Base-by-base conservation (phyloP, 2,113 vertebrate species). In the Poeciliopsis prolifica region DNA sequence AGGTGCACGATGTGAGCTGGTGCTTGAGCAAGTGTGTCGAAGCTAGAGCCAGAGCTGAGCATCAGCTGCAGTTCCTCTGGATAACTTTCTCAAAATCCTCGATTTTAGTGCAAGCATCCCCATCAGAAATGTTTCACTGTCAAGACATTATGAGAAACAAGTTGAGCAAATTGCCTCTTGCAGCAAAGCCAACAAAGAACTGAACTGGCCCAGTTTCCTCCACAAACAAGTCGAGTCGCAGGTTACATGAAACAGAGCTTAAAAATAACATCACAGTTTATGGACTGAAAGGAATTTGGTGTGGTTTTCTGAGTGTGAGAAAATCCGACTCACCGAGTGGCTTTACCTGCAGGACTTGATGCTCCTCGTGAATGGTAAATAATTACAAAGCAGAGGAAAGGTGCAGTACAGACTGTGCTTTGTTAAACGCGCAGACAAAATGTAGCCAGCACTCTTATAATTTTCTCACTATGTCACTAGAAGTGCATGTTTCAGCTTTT, bases 361-460 rank as follows among this genome's bases (percentile, higher is more conserved):
- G 70, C 10, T 64, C 17, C 69, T 78, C 37, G 22, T 70, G 60
- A 83, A 73, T 30, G 54, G 69, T 87, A 65, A 85, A 89, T 84
- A 88, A 75, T 90, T 86, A 88, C 69, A 78, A 68, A 78, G 65
- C 71, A 31, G 78, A 14, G 31, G 80, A 72, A 54, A n/a, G 40
- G 72, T 61, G 37, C 1, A 14, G 76, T 68, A 81, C 79, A 77
- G 29, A 76, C 69, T 62, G 77, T 0, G 0, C 78, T 79, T 64
- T 65, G 72, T 80, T 35, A 29, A 37, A 31, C 22, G n/a, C n/a
- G 65, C 63, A 83, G 82, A 79, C 68, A 35, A 33, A 77, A 79
- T 3, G 28, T 29, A 61, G n/a, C 28, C 64, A 33, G 64, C 5
- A 22, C 62, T 74, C 58, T 74, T 78, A 61, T 70, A 75, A 69